Conservation (phyloP, 2,113 vertebrate species). For the Amia ocellicauda region DNA sequence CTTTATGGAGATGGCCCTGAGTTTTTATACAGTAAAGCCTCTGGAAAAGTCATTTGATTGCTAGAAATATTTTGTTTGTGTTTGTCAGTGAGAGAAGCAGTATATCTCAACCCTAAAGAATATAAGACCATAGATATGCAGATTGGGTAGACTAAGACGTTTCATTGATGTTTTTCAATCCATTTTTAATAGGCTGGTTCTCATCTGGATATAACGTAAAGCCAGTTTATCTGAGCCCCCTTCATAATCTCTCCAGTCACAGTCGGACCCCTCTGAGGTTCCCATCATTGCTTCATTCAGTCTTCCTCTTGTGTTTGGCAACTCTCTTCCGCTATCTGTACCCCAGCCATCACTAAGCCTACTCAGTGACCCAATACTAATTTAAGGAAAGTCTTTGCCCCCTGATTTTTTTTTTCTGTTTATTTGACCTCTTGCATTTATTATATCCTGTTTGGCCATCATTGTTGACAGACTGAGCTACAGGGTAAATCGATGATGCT, state of each 20-base stretch:
- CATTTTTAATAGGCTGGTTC: too few species aligned
- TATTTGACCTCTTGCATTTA: conserved; percentile 7
- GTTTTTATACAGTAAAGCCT: too few species aligned
- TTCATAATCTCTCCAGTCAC: conserved; percentile 42
- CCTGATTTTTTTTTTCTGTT: neutral
- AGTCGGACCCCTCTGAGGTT: conserved; percentile 45
- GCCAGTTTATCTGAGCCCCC: conserved; percentile 13
- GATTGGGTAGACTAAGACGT: too few species aligned
- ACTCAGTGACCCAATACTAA: conserved; percentile 7
- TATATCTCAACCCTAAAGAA: neutral
- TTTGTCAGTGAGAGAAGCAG: too few species aligned
- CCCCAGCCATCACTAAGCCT: neutral
- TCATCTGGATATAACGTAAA: conserved; percentile 66
- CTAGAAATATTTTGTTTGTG: too few species aligned
- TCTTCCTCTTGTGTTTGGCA: neutral
- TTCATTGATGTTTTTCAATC: too few species aligned
- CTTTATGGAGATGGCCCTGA: too few species aligned
- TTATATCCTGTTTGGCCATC: neutral
- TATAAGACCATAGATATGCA: neutral
- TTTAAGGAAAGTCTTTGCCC: conserved; percentile 10
- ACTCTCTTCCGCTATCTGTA: neutral
- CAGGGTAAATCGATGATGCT: too few species aligned
- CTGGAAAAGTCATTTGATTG: too few species aligned
- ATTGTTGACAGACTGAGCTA: too few species aligned
- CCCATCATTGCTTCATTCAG: conserved; percentile 41